Evolutionary conservation across 2,888 invertebrate species (phyloP), one percentile per base, ranked within the genome.

Genomic region (Nomada fabriciana): DNA sequence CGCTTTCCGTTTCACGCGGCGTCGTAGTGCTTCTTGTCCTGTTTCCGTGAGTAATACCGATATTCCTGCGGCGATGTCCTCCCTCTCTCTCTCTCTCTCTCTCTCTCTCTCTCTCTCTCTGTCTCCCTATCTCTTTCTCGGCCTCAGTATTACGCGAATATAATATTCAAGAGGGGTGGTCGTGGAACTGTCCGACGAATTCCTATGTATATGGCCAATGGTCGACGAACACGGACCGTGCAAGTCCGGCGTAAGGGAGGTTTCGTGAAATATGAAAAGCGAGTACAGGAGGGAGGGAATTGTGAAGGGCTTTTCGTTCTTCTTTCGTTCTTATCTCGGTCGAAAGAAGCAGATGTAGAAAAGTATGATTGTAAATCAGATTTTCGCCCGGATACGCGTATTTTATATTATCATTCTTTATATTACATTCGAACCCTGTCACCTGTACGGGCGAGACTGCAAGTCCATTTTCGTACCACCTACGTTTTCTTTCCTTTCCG

Each of bases 151-250:
- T 84, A 80, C 83, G 53, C 69, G 82, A 52, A 89, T 88, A 84
- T 86, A 88, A 89, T 88, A 89, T 89, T 86, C 84, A 86, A 78
- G 68, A 78, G 80, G 55, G 20, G 52, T 18, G 59, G 70, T 72
- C 59, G 69, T 57, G 68, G 63, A 61, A 64, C 64, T 71, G 84
- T 73, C 83, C 70, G 43, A 60, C 69, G 73, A 79, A 80, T 76
- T 73, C 71, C 76, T 36, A 70, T 64, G 64, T 36, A 65, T 61
- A 72, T 53, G 60, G 55, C 63, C 80, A 59, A 75, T 77, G 64
- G 65, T 71, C 64, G 59, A 23, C 52, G 47, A 67, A 67, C 52
- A 20, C 18, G 47, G 47, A 10, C 4, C 20, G 43, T 29, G 20
- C 67, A 50, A 42, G 59, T 11, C 55, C 2, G 50, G n/a, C 43